Evolutionary conservation across 2,888 invertebrate genomes (phyloP).

Genomic region (Melolontha melolontha): DNA sequence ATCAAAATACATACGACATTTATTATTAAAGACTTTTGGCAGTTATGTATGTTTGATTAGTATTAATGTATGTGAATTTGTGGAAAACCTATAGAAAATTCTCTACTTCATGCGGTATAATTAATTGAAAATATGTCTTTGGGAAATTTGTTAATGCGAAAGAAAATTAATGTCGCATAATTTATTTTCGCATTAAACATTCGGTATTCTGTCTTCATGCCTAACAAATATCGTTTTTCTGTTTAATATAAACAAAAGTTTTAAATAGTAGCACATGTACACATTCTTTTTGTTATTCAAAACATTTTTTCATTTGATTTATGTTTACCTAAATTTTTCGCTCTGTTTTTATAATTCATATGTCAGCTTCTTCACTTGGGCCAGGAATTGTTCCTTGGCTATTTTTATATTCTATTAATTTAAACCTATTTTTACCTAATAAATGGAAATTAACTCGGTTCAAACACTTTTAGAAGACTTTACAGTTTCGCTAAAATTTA

Average conservation of each 20-base stretch:
- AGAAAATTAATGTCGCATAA: slow-evolving; percentile 2
- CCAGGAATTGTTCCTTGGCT: too few relatives aligned
- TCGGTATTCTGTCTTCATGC: slow-evolving; percentile 3
- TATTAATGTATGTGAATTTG: not conserved
- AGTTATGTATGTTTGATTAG: slow-evolving; percentile 9
- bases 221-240: not conserved
- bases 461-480: too few relatives aligned
- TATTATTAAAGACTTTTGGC: not conserved
- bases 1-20: too few relatives aligned
- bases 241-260: not conserved
- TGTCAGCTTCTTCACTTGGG: too few relatives aligned
- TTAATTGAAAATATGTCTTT: not conserved
- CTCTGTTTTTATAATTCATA: too few relatives aligned
- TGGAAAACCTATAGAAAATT: not conserved
- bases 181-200: not conserved
- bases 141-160: not conserved
- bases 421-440: too few relatives aligned
- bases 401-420: too few relatives aligned
- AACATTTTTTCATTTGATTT: not conserved
- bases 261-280: slow-evolving; percentile 6
- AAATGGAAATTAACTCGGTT: too few relatives aligned
- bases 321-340: not conserved
- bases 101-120: not conserved
- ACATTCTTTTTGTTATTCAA: not conserved
- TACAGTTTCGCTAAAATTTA: too few relatives aligned